These are phyloP conservation scores for Danio rerio DNA, from an alignment of 2,113 vertebrate species.

Conservation along the genomic window DNA sequence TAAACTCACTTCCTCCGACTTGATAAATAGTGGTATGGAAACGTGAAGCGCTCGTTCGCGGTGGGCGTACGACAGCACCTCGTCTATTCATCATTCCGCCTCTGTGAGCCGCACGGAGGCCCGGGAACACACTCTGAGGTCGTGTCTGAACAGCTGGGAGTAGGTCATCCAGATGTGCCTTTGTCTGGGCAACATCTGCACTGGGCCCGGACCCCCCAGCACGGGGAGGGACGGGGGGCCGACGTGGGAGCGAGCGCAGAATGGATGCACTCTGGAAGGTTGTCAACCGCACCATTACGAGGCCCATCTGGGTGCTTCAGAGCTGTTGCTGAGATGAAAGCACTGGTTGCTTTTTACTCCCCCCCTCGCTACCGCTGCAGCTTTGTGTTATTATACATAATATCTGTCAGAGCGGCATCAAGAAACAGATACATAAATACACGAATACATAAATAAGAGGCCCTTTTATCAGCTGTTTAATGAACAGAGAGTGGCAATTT, in stretches of 20 bases:
- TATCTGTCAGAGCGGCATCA: constrained; percentile 47
- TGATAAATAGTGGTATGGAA: constrained; percentile 58
- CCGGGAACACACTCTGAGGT: constrained; percentile 50
- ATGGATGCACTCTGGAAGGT: constrained; percentile 48
- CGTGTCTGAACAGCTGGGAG: constrained; percentile 58
- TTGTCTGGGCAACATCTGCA: constrained; percentile 59
- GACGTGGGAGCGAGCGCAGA: constrained; percentile 5
- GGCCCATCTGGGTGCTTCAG: constrained; percentile 54
- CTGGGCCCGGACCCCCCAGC: constrained; percentile 7
- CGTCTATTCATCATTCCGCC: constrained; percentile 56
- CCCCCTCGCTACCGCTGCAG: not conserved
- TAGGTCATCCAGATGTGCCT: constrained; percentile 60
- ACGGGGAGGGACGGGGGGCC: not conserved
- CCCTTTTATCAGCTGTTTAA: constrained; percentile 57
- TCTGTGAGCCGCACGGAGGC: not conserved
- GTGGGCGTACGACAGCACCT: constrained; percentile 50
- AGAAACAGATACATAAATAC: constrained; percentile 54
- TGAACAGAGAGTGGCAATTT: constrained; percentile 46
- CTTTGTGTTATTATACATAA: constrained; percentile 58
- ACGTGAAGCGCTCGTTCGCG: constrained; percentile 22
- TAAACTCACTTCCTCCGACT: constrained; percentile 54
- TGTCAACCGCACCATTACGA: constrained; percentile 55
- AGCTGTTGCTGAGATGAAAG: constrained; percentile 58
- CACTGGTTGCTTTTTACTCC: constrained; percentile 32
- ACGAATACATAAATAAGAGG: constrained; percentile 52